Percentiles rank a stretch among this genome's conserved stretches.
Evolutionary conservation across 2,797 vertebrate species (phyloP).

Genomic region (Spinibarbus caldwelli): DNA sequence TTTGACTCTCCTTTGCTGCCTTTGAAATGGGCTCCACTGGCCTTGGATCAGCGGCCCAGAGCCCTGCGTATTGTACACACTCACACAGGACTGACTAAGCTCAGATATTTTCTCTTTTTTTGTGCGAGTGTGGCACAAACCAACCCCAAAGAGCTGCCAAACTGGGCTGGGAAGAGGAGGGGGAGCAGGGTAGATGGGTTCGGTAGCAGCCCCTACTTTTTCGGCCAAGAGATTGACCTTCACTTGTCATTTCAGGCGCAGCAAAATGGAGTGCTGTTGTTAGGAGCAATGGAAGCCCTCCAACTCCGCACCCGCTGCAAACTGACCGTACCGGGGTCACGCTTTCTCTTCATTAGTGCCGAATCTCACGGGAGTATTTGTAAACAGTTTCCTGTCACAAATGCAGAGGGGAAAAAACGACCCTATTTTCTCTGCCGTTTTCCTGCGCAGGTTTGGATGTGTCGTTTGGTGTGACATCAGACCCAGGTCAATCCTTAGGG

Average conservation of each 20-base stretch:
- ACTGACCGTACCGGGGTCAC: slow-evolving; percentile 54
- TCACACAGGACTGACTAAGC: not conserved
- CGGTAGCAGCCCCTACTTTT: slow-evolving; percentile 37
- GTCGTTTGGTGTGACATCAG: slow-evolving; percentile 16
- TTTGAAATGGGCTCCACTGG: slow-evolving; percentile 22
- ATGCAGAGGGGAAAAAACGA: slow-evolving; percentile 40
- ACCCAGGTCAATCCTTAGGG: slow-evolving; percentile 42
- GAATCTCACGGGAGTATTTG: slow-evolving; percentile 46
- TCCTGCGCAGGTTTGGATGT: not conserved
- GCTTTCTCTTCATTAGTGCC: slow-evolving; percentile 56
- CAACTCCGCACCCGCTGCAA: slow-evolving; percentile 45
- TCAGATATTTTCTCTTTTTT: slow-evolving; percentile 11
- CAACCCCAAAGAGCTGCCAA: slow-evolving; percentile 28
- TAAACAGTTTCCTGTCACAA: slow-evolving; percentile 52
- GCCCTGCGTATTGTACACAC: not conserved
- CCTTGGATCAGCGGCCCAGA: slow-evolving; percentile 23
- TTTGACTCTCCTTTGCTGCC: slow-evolving; percentile 33
- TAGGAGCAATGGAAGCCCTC: slow-evolving; percentile 53
- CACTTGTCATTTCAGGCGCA: slow-evolving; percentile 51
- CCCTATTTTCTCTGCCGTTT: not conserved
- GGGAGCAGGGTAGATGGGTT: slow-evolving; percentile 15
- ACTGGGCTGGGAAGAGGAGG: not conserved
- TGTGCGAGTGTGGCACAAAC: not conserved
- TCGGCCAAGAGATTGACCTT: slow-evolving; percentile 56
- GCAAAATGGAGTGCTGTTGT: slow-evolving; percentile 45